Evolutionary conservation across 2,113 vertebrate genomes (phyloP).

Genomic region (Aix galericulata): DNA sequence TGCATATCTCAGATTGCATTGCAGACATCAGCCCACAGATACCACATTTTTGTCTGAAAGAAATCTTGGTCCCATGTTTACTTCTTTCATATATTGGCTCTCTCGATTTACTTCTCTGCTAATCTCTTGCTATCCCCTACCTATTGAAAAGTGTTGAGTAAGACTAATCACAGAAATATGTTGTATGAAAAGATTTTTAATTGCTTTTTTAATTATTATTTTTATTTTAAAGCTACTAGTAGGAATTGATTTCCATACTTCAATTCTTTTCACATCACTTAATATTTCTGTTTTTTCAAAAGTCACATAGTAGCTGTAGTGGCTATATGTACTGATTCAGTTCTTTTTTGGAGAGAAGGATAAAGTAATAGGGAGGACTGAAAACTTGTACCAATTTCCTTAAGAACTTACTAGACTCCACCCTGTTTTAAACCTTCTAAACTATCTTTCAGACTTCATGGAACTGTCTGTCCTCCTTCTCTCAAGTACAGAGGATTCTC

Average conservation of each 20-base stretch:
- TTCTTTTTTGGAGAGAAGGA: neutral
- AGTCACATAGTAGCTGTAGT: neutral
- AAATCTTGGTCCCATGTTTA: neutral
- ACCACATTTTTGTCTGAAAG: neutral
- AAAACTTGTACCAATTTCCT: neutral
- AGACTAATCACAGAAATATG: neutral
- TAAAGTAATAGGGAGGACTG: neutral
- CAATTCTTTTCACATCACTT: neutral
- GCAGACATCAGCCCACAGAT: neutral
- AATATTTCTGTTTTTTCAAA: neutral
- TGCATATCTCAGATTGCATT: neutral
- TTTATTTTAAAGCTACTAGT: neutral
- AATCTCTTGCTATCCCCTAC: accelerated
- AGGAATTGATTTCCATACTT: neutral
- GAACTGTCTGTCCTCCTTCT: neutral
- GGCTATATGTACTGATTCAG: neutral
- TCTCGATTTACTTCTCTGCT: neutral
- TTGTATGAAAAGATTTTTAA: neutral
- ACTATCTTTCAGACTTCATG: neutral
- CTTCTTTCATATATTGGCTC: neutral
- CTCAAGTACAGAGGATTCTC: neutral
- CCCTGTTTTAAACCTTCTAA: neutral
- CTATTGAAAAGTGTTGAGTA: neutral
- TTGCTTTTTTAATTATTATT: neutral
- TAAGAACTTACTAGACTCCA: neutral